phyloP scores from a whole-genome alignment of 2,888 invertebrate species.

The Cryptosula pallasiana region DNA sequence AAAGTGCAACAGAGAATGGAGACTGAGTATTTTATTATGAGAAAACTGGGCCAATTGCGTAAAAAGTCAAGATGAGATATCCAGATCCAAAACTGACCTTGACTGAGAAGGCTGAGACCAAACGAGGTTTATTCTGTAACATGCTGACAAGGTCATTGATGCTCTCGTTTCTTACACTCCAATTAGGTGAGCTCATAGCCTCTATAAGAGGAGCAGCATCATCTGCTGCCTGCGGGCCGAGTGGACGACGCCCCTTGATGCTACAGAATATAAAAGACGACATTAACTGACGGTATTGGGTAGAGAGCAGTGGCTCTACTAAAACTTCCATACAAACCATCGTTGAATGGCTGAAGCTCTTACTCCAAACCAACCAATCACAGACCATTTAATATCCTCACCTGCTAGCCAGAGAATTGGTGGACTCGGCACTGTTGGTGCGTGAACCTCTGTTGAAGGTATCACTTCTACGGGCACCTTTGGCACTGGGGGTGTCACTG shows the following conservation, averaged over 20 bases:
- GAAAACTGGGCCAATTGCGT: too few relatives aligned
- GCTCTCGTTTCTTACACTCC: slow-evolving; percentile 46
- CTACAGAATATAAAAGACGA: too few relatives aligned
- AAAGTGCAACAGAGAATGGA: too few relatives aligned
- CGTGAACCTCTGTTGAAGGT: slow-evolving; percentile 4
- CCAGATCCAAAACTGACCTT: too few relatives aligned
- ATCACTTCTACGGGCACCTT: not conserved
- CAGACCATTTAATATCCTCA: too few relatives aligned
- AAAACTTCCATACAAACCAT: too few relatives aligned
- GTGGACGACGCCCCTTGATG: not conserved
- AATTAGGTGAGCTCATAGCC: slow-evolving; percentile 36
- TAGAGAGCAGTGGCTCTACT: too few relatives aligned
- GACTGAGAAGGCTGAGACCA: slow-evolving; percentile 40
- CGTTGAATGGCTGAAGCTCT: too few relatives aligned
- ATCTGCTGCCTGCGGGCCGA: not conserved
- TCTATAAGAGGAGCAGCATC: not conserved
- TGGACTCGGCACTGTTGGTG: slow-evolving; percentile 9
- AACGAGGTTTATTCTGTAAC: slow-evolving; percentile 38
- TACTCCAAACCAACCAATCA: too few relatives aligned
- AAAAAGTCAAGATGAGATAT: too few relatives aligned
- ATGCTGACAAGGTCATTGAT: slow-evolving; percentile 43
- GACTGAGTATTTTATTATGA: too few relatives aligned
- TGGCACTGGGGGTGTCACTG: slow-evolving; percentile 40
- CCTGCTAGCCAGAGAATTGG: not conserved
- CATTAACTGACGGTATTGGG: too few relatives aligned